Evolutionary conservation across 2,888 invertebrate genomes (phyloP), one percentile per base, ranked within the genome.

Genomic region (Lasioglossum calceatum): DNA sequence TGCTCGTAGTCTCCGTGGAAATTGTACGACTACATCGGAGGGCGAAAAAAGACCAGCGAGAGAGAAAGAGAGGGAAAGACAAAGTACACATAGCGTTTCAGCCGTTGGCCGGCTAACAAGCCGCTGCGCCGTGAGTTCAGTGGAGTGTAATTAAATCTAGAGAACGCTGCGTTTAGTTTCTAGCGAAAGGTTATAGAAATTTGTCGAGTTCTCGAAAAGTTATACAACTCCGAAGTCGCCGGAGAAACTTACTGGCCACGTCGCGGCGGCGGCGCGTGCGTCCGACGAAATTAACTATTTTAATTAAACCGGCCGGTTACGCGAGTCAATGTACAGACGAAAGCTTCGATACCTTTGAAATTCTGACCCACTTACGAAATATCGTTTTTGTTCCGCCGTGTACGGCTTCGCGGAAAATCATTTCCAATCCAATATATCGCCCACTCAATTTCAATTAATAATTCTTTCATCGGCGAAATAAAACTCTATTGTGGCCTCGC

Each of bases 191-290:
- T 85, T 84, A 85, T 78, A 84, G 84, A 85, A 85, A 85, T 85
- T 83, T 85, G 85, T 85, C 84, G 84, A 85, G 84, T 84, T 85
- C 84, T 78, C 84, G 84, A 85, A 85, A 85, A 85, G 85, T 85
- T 85, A 50, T 58, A 64, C 84, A 74, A 77, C 74, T 78, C 64
- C 47, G 47, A 67, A 84, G 78, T 84, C 85, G 78, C 32, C 74
- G 47, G 3, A 39, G 27, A 54, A 84, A 78, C 78, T 84, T 78
- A 58, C 78, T 4, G 74, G 78, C 84, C 78, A 84, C 78, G 75
- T 39, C 16, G 14, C 61, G 27, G 39, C 61, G 27, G 39, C 23
- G 12, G 50, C 32, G 23, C 78, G 44, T 50, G 72, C 74, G 70
- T 78, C 78, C 27, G 44, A 42, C 39, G 58, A 85, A 85, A 85